Conservation (phyloP, 2,888 invertebrate species). For the Drosophila infuscata region DNA sequence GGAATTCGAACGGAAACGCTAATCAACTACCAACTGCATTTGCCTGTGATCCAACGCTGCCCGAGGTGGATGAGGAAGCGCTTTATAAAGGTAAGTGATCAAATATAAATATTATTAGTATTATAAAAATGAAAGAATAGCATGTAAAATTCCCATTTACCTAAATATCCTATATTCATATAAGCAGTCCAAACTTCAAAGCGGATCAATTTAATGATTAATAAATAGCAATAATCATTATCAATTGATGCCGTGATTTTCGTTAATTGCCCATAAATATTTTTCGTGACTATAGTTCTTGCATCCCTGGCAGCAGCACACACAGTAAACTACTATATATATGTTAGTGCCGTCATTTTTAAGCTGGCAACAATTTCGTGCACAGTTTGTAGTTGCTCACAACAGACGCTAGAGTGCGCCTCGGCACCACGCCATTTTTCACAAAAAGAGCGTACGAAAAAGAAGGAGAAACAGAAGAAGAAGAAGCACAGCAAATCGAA, state of each 20-base stretch:
- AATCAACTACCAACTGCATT: slow-evolving; percentile 70
- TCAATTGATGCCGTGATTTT: slow-evolving; percentile 1
- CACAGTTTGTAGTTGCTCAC: neutral
- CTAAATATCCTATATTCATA: neutral
- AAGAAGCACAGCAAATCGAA: slow-evolving; percentile 30
- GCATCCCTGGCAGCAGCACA: slow-evolving; percentile 33
- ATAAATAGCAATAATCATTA: neutral
- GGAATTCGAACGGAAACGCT: slow-evolving; percentile 47
- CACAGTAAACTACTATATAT: slow-evolving; percentile 23
- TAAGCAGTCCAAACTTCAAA: neutral
- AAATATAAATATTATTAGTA: neutral
- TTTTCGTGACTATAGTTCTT: slow-evolving; percentile 2
- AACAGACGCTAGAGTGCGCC: slow-evolving; percentile 45
- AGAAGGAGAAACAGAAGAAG: slow-evolving; percentile 31
- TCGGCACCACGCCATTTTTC: slow-evolving; percentile 67
- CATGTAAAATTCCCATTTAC: neutral
- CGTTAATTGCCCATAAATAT: neutral
- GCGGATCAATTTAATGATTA: neutral
- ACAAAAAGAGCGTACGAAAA: slow-evolving; percentile 25
- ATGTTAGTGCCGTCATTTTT: slow-evolving; percentile 36
- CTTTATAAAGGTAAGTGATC: slow-evolving; percentile 79
- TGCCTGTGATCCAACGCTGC: slow-evolving; percentile 81
- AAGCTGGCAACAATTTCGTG: slow-evolving; percentile 53
- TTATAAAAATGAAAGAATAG: neutral
- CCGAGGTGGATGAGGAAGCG: slow-evolving; percentile 79